These are phyloP conservation scores for Protonemura montana DNA, from an alignment of 2,888 invertebrate genomes.

Conservation along the genomic window DNA sequence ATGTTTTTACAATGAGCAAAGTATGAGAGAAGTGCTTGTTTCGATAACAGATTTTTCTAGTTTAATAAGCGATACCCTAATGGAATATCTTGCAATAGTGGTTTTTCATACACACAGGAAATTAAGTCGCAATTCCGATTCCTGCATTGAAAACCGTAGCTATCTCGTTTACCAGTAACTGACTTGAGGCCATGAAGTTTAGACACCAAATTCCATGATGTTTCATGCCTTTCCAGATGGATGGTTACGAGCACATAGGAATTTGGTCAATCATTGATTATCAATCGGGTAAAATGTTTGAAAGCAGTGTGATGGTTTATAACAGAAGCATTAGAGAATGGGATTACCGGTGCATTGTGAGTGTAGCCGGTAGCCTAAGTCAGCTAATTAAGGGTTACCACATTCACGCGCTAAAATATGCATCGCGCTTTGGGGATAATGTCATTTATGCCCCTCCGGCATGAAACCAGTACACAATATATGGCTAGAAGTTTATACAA, in stretches of 20 bases:
- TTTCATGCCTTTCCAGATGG: no score
- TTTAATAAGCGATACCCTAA: no score
- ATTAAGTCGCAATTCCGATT: no score
- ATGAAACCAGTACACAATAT: neutral
- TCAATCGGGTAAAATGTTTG: neutral
- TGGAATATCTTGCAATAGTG: no score
- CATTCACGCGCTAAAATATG: constrained; percentile 21
- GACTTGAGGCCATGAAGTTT: no score
- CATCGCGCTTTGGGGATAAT: constrained; percentile 15
- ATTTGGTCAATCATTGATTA: neutral
- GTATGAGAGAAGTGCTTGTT: neutral
- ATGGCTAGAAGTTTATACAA: neutral
- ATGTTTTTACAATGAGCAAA: no score
- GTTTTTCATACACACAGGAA: no score
- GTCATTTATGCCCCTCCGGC: neutral
- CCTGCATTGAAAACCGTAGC: no score
- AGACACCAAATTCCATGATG: no score
- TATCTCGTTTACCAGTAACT: no score
- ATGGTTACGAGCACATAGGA: neutral
- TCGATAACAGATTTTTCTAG: neutral
- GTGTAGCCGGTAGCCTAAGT: constrained; percentile 13
- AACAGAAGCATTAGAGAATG: neutral
- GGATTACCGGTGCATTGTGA: constrained; percentile 9
- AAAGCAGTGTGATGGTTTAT: neutral
- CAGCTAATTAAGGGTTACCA: constrained; percentile 28